phyloP scores from a whole-genome alignment of 2,888 invertebrate genomes.

The Geotrupes spiniger region DNA sequence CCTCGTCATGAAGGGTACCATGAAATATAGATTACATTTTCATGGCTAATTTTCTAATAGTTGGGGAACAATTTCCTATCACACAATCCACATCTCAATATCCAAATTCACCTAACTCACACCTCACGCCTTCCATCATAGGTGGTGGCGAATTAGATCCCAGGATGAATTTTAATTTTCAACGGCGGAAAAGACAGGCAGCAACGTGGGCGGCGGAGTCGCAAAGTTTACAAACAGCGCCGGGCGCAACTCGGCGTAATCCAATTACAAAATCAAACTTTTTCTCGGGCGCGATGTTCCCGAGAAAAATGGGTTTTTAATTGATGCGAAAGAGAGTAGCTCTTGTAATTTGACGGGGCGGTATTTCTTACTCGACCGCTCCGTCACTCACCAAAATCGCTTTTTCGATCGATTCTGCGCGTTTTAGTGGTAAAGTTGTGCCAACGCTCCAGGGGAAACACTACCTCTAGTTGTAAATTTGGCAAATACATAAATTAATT shows the following conservation, averaged over 20 bases:
- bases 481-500: too few species aligned
- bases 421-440: too few species aligned
- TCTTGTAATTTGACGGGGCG: constrained; percentile 14
- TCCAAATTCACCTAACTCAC: too few species aligned
- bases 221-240: constrained; percentile 14
- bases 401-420: too few species aligned
- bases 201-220: constrained; percentile 3
- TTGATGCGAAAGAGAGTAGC: constrained; percentile 12
- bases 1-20: too few species aligned
- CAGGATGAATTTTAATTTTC: neutral
- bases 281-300: constrained; percentile 13
- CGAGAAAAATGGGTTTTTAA: constrained; percentile 19
- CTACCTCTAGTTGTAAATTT: too few species aligned
- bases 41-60: too few species aligned
- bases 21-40: too few species aligned
- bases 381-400: neutral
- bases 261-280: constrained; percentile 21
- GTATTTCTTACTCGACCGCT: neutral
- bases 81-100: too few species aligned
- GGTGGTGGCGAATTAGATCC: neutral
- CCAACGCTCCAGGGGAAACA: too few species aligned
- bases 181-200: neutral
- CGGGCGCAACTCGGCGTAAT: constrained; percentile 18
- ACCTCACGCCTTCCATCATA: neutral
- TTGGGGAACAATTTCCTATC: too few species aligned